Evolutionary conservation across 1,140 invertebrate genomes (phyloP), one percentile per base, ranked within the genome.

Genomic region (Aradophagus sp.): DNA sequence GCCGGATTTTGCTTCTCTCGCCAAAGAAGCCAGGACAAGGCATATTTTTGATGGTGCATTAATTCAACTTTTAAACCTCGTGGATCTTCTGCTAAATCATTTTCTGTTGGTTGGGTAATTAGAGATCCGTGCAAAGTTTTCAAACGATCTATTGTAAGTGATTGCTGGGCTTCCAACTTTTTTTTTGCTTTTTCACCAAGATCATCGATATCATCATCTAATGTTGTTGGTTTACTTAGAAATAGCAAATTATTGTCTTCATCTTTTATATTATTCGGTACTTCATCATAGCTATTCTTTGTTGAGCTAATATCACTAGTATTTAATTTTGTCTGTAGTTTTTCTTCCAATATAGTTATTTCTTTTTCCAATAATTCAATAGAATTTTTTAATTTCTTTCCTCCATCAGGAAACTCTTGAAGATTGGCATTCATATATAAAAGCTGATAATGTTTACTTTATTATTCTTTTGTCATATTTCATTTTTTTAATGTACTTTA

Each of bases 11-110:
- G 92, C 4, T 86, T 86, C 84, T 98, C 97, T 35, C 97, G 85
- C 95, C 95, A 98, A 0, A 89, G 59, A 45, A 98, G 84, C 96
- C 97, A 99, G 7, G 92, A 89, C 0, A 98, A 83, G 1, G 94
- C 96, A 74, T 93, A 90, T 71, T 90, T 88, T 81, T 98, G 97
- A 86, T 98, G 96, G 1, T 88, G 82, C 93, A 97, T 94, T 1
- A 99, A 84, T 13, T 81, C 13, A 0, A 93, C 87, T 69, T 85
- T 89, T 0, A 97, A 78, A 0, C 88, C 89, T 23, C 74, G 72
- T 0, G 94, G 93, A 76, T 91, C 89, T 11, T 88, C 80, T 0
- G 88, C 87, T 36, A 87, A 78, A 12, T 87, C 81, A 34, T 89
- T 75, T 59, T 91, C 90, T 0, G 82, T 75, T 1, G 94, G 93